phyloP scores from a whole-genome alignment of 2,888 invertebrate species.

The Calliscelio sp. region DNA sequence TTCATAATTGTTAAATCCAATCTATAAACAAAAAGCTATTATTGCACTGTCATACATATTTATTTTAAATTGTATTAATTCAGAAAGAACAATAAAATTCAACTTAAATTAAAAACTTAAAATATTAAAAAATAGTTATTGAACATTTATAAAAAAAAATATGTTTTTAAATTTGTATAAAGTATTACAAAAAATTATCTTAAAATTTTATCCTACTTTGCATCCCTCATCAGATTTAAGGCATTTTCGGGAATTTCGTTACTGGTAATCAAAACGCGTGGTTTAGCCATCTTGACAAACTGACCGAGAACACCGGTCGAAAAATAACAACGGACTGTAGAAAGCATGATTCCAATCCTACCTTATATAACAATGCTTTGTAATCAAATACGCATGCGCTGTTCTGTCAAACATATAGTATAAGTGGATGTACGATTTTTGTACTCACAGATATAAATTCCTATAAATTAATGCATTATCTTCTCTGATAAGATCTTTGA shows the following conservation, averaged over 20 bases:
- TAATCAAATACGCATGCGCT: constrained; percentile 17
- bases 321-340: constrained; percentile 19
- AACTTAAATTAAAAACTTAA: too few relatives aligned
- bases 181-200: too few relatives aligned
- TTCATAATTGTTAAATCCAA: constrained; percentile 82
- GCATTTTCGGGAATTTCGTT: constrained; percentile 44
- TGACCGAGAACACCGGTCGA: too few relatives aligned
- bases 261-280: constrained; percentile 55
- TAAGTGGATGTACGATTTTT: too few relatives aligned
- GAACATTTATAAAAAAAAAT: too few relatives aligned
- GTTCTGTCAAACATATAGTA: too few relatives aligned
- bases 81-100: too few relatives aligned
- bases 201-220: constrained; percentile 36
- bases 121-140: too few relatives aligned
- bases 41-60: too few relatives aligned
- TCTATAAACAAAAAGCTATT: too few relatives aligned
- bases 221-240: constrained; percentile 40
- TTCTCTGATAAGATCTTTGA: background rate
- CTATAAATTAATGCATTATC: background rate
- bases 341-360: constrained; percentile 5
- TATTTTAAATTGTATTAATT: too few relatives aligned
- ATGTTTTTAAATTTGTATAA: too few relatives aligned
- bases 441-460: background rate
- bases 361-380: constrained; percentile 9
- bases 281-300: constrained; percentile 39